These are phyloP conservation scores for Portunus trituberculatus DNA, from an alignment of 1,140 invertebrate genomes.

Conservation along the genomic window DNA sequence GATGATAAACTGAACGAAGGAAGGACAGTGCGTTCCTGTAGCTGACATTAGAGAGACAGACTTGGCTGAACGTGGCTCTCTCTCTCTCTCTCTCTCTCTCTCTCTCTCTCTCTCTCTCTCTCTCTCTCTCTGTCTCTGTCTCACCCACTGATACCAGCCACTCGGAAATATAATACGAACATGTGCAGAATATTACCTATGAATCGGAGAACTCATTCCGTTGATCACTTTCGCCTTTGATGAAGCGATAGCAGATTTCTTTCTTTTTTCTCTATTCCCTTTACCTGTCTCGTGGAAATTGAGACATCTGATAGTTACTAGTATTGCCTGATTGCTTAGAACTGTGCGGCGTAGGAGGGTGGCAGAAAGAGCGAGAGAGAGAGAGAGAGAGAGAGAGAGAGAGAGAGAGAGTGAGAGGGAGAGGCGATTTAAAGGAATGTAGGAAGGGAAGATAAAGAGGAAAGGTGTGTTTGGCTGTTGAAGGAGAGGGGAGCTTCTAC, in stretches of 20 bases:
- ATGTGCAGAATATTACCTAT: neutral
- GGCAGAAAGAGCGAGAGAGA: neutral
- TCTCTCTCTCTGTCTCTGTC: neutral
- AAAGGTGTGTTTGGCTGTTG: neutral
- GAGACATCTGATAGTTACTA: neutral
- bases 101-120: slow-evolving; percentile 17
- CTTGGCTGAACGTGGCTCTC: neutral
- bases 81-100: slow-evolving; percentile 18
- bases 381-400: neutral
- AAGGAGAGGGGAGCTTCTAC: neutral
- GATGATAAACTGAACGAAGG: neutral
- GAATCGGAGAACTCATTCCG: neutral
- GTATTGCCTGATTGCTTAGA: neutral
- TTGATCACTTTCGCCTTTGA: neutral
- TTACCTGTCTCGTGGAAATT: neutral
- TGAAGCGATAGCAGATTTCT: neutral
- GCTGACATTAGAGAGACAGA: neutral
- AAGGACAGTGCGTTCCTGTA: neutral
- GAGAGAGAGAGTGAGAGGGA: no score
- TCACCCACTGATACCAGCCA: neutral
- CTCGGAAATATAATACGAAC: neutral
- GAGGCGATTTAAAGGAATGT: neutral
- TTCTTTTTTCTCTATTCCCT: neutral
- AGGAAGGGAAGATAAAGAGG: neutral
- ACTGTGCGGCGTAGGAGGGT: neutral